These are phyloP conservation scores for Pholis gunnellus DNA, from an alignment of 2,113 vertebrate species.

Conservation along the genomic window DNA sequence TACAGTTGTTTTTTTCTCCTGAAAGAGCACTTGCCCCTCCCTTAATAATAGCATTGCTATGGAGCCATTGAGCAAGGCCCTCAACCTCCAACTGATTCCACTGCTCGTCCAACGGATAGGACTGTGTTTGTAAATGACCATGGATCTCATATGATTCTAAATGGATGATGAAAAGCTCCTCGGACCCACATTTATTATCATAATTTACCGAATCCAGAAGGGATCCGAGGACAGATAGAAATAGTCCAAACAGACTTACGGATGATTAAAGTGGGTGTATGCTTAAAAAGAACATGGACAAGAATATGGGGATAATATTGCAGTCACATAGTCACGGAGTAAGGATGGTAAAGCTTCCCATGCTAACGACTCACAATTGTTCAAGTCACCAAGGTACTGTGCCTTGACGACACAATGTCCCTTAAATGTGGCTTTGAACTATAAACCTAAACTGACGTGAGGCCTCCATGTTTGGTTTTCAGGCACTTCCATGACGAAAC, in stretches of 20 bases:
- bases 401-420: background rate
- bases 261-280: background rate
- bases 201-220: background rate
- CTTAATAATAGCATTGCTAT: background rate
- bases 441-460: background rate
- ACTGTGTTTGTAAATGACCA: conserved; percentile 5
- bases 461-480: background rate
- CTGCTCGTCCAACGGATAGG: background rate
- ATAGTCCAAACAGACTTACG: background rate
- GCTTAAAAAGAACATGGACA: background rate
- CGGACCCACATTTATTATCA: background rate
- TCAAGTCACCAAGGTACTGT: background rate
- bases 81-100: background rate
- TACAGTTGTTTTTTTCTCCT: conserved; percentile 25
- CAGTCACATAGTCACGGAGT: no score
- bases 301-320: background rate
- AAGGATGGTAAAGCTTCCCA: background rate
- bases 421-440: background rate
- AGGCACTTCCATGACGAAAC: background rate
- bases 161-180: background rate
- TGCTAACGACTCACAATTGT: no score
- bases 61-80: background rate
- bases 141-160: background rate
- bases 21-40: conserved; percentile 11
- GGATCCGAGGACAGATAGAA: background rate